Conservation (phyloP, 2,888 invertebrate genomes). For the Agrotis segetum region DNA sequence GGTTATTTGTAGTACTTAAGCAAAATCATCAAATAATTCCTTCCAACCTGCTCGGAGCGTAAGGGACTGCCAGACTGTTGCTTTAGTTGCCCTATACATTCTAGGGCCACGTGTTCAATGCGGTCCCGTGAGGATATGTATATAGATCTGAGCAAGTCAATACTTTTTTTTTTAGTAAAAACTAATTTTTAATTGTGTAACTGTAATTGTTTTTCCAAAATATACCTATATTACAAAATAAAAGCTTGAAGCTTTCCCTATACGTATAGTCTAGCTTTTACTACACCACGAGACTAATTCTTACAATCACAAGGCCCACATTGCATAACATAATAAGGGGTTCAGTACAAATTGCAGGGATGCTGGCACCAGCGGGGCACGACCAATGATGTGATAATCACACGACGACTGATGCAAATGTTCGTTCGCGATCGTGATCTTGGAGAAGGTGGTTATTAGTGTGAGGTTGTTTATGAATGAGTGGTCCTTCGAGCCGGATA, state of each 20-base stretch:
- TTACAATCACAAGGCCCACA: slow-evolving; percentile 47
- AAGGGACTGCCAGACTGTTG: too few relatives aligned
- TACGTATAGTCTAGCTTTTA: slow-evolving; percentile 3
- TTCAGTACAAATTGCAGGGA: slow-evolving; percentile 48
- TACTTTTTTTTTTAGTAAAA: too few relatives aligned
- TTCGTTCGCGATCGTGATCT: slow-evolving; percentile 51
- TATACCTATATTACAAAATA: too few relatives aligned
- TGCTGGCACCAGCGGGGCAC: slow-evolving; percentile 23
- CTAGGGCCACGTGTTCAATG: too few relatives aligned
- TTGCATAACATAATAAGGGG: slow-evolving; percentile 59
- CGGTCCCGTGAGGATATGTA: too few relatives aligned
- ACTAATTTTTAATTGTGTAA: too few relatives aligned
- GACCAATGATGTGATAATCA: slow-evolving; percentile 49
- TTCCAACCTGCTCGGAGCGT: too few relatives aligned
- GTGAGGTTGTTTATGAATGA: slow-evolving; percentile 19
- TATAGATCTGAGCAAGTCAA: too few relatives aligned
- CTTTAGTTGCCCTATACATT: too few relatives aligned
- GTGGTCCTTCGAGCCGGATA: slow-evolving; percentile 6
- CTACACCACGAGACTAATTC: slow-evolving; percentile 12
- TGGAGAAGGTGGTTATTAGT: slow-evolving; percentile 33
- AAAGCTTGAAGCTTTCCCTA: background rate
- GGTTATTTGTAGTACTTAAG: too few relatives aligned
- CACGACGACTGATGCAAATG: slow-evolving; percentile 36
- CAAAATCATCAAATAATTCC: too few relatives aligned
- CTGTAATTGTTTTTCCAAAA: too few relatives aligned